Conservation (phyloP, 1,140 invertebrate species). For the Gonatopus flavifemur region DNA sequence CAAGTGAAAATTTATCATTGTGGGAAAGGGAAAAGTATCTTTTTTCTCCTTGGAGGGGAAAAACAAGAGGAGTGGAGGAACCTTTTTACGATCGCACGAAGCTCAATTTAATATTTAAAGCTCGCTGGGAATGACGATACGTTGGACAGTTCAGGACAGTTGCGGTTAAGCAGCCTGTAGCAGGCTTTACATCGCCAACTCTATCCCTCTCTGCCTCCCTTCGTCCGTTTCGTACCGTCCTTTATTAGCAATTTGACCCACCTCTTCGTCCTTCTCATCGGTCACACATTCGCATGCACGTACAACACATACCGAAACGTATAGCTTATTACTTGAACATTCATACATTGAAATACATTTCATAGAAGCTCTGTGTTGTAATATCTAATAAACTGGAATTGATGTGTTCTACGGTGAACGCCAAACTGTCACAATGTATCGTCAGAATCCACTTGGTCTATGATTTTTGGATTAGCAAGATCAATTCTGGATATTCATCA, state of each 20-base stretch:
- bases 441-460: too few relatives aligned
- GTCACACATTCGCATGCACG: neutral
- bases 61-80: constrained; percentile 39
- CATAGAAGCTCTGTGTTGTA: too few relatives aligned
- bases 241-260: constrained; percentile 44
- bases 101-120: constrained; percentile 57
- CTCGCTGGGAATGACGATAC: constrained; percentile 49
- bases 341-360: too few relatives aligned
- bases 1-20: neutral
- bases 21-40: constrained; percentile 7
- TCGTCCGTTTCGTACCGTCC: constrained; percentile 34
- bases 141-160: constrained; percentile 50
- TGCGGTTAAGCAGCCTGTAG: constrained; percentile 49
- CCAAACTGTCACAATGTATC: too few relatives aligned
- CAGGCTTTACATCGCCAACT: constrained; percentile 17
- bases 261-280: constrained; percentile 10
- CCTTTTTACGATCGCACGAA: constrained; percentile 50
- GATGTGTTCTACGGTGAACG: too few relatives aligned
- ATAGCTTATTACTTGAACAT: too few relatives aligned
- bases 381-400: too few relatives aligned
- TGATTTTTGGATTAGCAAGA: too few relatives aligned
- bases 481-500: too few relatives aligned
- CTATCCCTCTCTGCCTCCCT: too few relatives aligned
- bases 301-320: too few relatives aligned
- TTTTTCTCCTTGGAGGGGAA: neutral